Evolutionary conservation across 2,113 vertebrate genomes (phyloP), one percentile per base, ranked within the genome.

Genomic region (Lonchura striata): DNA sequence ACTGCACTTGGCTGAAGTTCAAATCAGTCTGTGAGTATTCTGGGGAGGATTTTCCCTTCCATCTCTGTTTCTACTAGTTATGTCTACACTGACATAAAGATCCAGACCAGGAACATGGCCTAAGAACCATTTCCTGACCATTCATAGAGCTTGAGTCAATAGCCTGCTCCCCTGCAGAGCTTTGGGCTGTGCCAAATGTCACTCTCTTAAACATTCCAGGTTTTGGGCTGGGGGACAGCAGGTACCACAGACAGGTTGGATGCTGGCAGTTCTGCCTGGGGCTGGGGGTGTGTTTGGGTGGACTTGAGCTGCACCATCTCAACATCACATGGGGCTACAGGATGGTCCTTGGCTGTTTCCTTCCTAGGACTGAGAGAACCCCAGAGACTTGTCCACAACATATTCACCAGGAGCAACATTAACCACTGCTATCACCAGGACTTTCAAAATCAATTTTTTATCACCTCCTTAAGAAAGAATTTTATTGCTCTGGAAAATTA

Each of bases 81-180:
- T 52, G 1, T 20, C 46, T 53, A 6, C 57, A 41, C 4, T 19
- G 28, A 57, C 8, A 20, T 15, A 41, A 53, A 42, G n/a, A 13
- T 19, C 17, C 70, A 87, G 31, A 8, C 14, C 5, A 37, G 19
- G 24, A 13, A 12, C 42, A 2, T 12, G 33, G 35, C 10, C 56
- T 28, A 42, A 72, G 18, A 1, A 17, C 20, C 54, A 5, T 20
- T 61, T 8, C n/a, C 72, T 42, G 24, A 23, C 37, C 28, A 10
- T 25, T 46, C 39, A 50, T 0, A 57, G 41, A 20, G 0, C 0
- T 78, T 61, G 22, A 46, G 25, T 6, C 19, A 19, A n/a, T 2
- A 15, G 4, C 15, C 20, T 59, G 24, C 8, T 75, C 15, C 47
- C 17, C 22, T 59, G 23, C 18, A 69, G 64, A 80, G 15, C 50